These are phyloP conservation scores for Trachemys scripta DNA, from an alignment of 2,113 vertebrate genomes.

Conservation along the genomic window DNA sequence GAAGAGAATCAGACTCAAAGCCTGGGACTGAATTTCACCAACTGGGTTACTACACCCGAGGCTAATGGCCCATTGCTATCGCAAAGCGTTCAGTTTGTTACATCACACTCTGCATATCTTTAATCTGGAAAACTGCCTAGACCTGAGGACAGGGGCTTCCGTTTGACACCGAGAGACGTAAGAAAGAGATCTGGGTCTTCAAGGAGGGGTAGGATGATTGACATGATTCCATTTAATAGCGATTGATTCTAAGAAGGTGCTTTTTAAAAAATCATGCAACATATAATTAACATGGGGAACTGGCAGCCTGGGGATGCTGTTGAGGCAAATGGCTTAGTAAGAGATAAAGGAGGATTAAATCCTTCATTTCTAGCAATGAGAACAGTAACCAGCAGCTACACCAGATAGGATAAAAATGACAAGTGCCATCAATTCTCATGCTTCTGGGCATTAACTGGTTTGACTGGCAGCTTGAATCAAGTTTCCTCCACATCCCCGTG, in stretches of 20 bases:
- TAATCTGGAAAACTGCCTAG: background rate
- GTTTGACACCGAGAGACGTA: background rate
- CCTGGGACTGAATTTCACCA: background rate
- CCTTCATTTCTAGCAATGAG: conserved; percentile 24
- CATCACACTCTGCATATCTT: background rate
- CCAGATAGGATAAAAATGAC: conserved; percentile 29
- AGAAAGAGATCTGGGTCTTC: background rate
- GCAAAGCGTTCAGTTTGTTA: background rate
- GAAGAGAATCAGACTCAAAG: background rate
- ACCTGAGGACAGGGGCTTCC: rapidly evolving
- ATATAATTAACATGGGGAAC: conserved; percentile 48
- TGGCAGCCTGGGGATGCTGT: conserved; percentile 19
- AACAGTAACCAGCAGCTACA: conserved; percentile 42
- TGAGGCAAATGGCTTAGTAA: conserved; percentile 24
- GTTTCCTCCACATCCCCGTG: background rate
- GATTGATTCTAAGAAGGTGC: background rate
- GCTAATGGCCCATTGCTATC: background rate
- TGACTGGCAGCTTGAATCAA: background rate
- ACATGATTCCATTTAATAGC: conserved; percentile 24
- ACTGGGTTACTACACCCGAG: background rate
- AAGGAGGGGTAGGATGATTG: conserved; percentile 1
- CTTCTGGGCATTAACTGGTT: background rate
- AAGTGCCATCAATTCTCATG: background rate
- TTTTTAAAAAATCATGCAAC: conserved; percentile 40
- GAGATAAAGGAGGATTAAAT: conserved; percentile 57